Conservation (phyloP, 2,888 invertebrate genomes). For the Pycnomerus fuliginosus region DNA sequence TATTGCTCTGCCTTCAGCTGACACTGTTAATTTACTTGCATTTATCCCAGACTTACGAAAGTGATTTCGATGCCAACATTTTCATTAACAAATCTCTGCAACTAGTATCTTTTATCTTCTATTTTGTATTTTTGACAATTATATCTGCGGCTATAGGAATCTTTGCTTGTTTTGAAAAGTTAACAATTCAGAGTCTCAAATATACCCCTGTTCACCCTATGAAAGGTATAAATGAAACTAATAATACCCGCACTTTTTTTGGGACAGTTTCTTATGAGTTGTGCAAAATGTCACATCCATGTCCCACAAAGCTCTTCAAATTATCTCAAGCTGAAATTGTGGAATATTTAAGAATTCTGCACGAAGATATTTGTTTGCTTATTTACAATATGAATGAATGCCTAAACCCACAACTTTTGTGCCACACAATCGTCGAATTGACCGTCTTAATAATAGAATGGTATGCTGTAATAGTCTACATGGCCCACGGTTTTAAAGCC, state of each 20-base stretch:
- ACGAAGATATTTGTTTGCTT: constrained; percentile 46
- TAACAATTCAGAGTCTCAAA: constrained; percentile 40
- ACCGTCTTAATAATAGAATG: constrained; percentile 46
- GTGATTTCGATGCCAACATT: constrained; percentile 35
- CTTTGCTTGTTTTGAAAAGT: constrained; percentile 49
- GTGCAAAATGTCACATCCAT: constrained; percentile 42
- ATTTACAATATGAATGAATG: constrained; percentile 44
- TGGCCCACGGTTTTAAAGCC: constrained; percentile 43
- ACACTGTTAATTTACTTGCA: constrained; percentile 35
- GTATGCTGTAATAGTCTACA: constrained; percentile 49
- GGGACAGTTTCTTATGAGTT: constrained; percentile 41
- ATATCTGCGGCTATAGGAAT: constrained; percentile 37
- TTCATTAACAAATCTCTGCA: constrained; percentile 41
- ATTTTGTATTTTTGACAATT: constrained; percentile 38
- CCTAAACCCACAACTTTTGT: constrained; percentile 47
- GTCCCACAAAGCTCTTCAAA: constrained; percentile 29
- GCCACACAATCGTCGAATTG: constrained; percentile 45
- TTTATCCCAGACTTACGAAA: constrained; percentile 36
- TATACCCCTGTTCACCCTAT: constrained; percentile 46
- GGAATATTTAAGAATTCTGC: constrained; percentile 46
- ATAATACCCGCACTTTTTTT: constrained; percentile 42
- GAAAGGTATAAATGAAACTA: constrained; percentile 42
- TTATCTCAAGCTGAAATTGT: constrained; percentile 38
- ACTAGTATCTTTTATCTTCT: constrained; percentile 42
- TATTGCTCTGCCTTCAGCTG: constrained; percentile 33